Conservation (phyloP, 2,113 vertebrate genomes). For the Silurus glanis region DNA sequence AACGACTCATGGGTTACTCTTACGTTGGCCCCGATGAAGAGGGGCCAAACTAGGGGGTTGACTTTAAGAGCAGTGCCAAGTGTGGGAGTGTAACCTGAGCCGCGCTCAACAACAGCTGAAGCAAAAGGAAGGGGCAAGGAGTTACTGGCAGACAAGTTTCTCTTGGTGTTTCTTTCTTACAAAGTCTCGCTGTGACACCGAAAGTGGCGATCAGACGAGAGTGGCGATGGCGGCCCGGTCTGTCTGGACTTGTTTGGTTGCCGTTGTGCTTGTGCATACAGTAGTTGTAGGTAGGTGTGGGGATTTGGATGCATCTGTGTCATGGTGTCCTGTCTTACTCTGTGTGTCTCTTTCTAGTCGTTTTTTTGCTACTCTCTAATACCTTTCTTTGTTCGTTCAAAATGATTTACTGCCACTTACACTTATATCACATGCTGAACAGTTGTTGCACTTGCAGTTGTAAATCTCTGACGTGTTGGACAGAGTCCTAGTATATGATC, state of each 20-base stretch:
- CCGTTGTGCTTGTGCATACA: constrained; percentile 52
- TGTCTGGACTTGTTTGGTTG: constrained; percentile 57
- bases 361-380: not conserved
- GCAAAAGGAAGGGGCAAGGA: constrained; percentile 46
- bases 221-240: constrained; percentile 56
- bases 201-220: constrained; percentile 37
- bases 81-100: constrained; percentile 73
- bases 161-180: constrained; percentile 60
- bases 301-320: not conserved
- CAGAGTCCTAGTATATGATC: not conserved
- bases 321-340: not conserved
- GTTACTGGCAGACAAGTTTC: constrained; percentile 59
- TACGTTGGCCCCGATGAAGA: constrained; percentile 51
- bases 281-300: constrained; percentile 62
- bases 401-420: no score
- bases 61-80: constrained; percentile 67
- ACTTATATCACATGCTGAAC: not conserved
- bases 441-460: not conserved
- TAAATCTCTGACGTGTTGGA: not conserved
- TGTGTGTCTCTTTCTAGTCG: not conserved
- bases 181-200: constrained; percentile 52
- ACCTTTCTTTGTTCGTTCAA: not conserved
- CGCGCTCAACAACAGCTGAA: constrained; percentile 68
- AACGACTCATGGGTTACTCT: constrained; percentile 22
- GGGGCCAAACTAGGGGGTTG: constrained; percentile 54